A percentile compares a stretch with the other conserved stretches of the same genome.
phyloP scores from a whole-genome alignment of 2,797 vertebrate genomes.

The Rhincodon typus region DNA sequence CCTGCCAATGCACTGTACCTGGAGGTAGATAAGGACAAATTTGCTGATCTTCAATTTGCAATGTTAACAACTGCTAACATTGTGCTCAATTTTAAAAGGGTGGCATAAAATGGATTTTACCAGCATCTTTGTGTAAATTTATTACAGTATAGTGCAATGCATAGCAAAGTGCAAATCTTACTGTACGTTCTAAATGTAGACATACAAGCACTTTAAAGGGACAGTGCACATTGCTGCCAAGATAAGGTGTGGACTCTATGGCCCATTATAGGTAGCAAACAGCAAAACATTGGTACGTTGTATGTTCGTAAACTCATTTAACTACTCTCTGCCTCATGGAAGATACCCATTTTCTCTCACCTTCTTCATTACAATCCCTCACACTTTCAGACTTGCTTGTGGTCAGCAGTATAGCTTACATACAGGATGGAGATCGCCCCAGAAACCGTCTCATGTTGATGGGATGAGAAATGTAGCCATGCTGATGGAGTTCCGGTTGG shows the following conservation, averaged over 20 bases:
- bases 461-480: neutral
- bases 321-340: neutral
- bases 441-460: neutral
- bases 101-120: neutral
- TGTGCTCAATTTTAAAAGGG: neutral
- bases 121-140: neutral
- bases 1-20: neutral
- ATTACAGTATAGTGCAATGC: neutral
- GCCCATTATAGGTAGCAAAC: neutral
- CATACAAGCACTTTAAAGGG: neutral
- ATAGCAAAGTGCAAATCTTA: neutral
- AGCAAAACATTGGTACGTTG: neutral
- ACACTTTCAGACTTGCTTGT: neutral
- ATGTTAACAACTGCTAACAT: neutral
- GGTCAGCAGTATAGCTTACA: neutral
- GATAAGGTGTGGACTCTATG: neutral
- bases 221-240: neutral
- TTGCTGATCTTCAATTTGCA: neutral
- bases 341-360: neutral
- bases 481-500: no score
- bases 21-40: neutral
- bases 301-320: neutral
- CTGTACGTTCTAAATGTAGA: neutral
- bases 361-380: neutral
- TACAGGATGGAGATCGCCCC: neutral